phyloP scores from a whole-genome alignment of 2,113 vertebrate genomes.

The Lophius piscatorius region DNA sequence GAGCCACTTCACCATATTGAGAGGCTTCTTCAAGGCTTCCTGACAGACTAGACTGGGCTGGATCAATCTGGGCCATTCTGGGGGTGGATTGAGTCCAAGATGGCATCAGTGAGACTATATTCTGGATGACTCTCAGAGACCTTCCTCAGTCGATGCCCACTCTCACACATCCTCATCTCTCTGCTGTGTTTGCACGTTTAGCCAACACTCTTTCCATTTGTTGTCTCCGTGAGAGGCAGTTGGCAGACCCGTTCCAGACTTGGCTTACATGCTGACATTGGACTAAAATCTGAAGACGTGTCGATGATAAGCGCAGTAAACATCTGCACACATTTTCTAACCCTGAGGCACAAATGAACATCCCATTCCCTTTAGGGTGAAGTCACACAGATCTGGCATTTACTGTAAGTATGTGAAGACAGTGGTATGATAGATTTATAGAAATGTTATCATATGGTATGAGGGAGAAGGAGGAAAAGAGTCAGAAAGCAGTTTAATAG shows the following conservation, averaged over 20 bases:
- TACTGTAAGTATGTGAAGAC: too few relatives aligned
- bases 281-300: slow-evolving; percentile 15
- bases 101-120: slow-evolving; percentile 28
- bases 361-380: neutral
- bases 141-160: slow-evolving; percentile 18
- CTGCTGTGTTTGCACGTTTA: slow-evolving; percentile 13
- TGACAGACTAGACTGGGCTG: slow-evolving; percentile 32
- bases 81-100: slow-evolving; percentile 42
- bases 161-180: slow-evolving; percentile 18
- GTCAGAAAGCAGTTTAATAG: neutral
- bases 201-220: slow-evolving; percentile 24
- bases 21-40: slow-evolving; percentile 50
- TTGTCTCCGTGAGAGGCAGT: slow-evolving; percentile 39
- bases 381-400: neutral
- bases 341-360: slow-evolving; percentile 5
- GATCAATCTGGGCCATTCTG: slow-evolving; percentile 37
- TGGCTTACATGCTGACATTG: slow-evolving; percentile 28
- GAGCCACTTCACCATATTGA: slow-evolving; percentile 44
- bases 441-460: slow-evolving; percentile 8
- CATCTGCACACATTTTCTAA: neutral
- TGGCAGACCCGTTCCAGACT: too few relatives aligned
- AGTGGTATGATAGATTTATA: too few relatives aligned
- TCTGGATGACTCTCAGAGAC: slow-evolving; percentile 38
- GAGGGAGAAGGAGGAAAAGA: slow-evolving; percentile 5
- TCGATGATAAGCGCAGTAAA: slow-evolving; percentile 4